Conservation (phyloP, 2,888 invertebrate species). For the Dorcus parallelipipedus region DNA sequence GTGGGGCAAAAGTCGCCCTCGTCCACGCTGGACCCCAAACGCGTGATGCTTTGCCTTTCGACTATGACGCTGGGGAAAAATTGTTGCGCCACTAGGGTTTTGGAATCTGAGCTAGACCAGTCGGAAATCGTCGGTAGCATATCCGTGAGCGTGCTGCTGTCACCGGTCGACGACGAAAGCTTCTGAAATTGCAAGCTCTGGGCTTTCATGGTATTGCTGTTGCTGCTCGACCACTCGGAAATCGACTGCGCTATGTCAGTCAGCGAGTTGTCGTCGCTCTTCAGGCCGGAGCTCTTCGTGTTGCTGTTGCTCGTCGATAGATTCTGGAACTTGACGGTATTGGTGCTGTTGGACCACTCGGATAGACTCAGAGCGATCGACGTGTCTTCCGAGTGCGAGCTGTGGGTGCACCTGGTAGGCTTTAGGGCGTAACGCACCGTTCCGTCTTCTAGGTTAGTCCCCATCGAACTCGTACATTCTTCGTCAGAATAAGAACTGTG, state of each 20-base stretch:
- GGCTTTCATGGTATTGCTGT: conserved; percentile 70
- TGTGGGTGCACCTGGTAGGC: conserved; percentile 77
- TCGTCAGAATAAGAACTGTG: conserved; percentile 74
- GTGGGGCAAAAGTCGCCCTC: conserved; percentile 38
- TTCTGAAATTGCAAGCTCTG: conserved; percentile 51
- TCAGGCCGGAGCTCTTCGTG: conserved; percentile 61
- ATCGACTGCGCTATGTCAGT: conserved; percentile 74
- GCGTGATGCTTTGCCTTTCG: conserved; percentile 31
- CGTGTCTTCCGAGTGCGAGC: conserved; percentile 83
- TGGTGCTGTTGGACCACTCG: conserved; percentile 86
- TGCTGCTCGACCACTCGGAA: conserved; percentile 79
- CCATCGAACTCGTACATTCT: conserved; percentile 69
- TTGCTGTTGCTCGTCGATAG: conserved; percentile 61
- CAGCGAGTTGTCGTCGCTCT: conserved; percentile 75
- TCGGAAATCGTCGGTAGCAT: conserved; percentile 76
- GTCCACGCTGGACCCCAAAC: conserved; percentile 43
- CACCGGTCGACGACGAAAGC: conserved; percentile 44
- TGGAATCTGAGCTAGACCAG: conserved; percentile 72
- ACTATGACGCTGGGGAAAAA: conserved; percentile 30
- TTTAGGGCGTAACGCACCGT: conserved; percentile 77
- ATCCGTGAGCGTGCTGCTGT: conserved; percentile 55
- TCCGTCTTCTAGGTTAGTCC: conserved; percentile 72
- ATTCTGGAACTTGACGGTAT: conserved; percentile 77
- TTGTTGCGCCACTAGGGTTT: conserved; percentile 63
- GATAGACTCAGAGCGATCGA: conserved; percentile 82